Base-by-base conservation (phyloP, 2,113 vertebrate genomes). In the Oxyruncus cristatus region DNA sequence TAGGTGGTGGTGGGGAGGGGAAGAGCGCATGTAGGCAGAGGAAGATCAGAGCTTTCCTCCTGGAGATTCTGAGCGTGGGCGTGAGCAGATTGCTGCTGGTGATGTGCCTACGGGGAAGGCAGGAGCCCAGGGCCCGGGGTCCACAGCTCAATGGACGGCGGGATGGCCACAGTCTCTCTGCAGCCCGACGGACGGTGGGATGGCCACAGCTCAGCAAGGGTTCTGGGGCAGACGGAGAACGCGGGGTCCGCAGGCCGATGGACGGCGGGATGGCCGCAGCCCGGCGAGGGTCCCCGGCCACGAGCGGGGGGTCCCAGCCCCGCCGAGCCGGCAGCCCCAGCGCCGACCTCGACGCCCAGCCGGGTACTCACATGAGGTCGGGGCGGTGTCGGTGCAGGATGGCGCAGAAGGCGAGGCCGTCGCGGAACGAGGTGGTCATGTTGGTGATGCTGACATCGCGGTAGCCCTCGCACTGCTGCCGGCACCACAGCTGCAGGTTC, bases 401-500 rank as follows among this genome's bases (percentile, higher is more conserved):
- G 56, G 99, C 99, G 28, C 99, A 99, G 97, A 99, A 99, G 77
- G 99, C 99, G 97, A 99, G 70, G 65, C 99, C 99, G 89, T 99
- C 99, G 94, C 98, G 98, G 98, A 99, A 99, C 1, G 99, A 99
- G 22, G 99, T 98, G 66, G 99, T 99, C 99, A 99, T 99, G 98
- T 99, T 99, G 96, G 97, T 98, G 96, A 99, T 98, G 91, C 70
- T 96, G 92, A 99, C 99, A 67, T 99, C 98, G 37, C 97, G 94
- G 97, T 99, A 99, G 32, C 99, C 99, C 33, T 99, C 98, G 63
- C 99, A 99, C 47, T 99, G 98, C 59, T 96, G 95, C 91, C 98
- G 98, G 96, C 99, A 99, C 99, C 99, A 99, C 83, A 98, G 98
- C 97, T 99, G 98, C 74, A 99, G 89, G 79, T 99, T 99, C 93